These are phyloP conservation scores for Sitta europaea DNA, from an alignment of 2,113 vertebrate species.

Conservation along the genomic window DNA sequence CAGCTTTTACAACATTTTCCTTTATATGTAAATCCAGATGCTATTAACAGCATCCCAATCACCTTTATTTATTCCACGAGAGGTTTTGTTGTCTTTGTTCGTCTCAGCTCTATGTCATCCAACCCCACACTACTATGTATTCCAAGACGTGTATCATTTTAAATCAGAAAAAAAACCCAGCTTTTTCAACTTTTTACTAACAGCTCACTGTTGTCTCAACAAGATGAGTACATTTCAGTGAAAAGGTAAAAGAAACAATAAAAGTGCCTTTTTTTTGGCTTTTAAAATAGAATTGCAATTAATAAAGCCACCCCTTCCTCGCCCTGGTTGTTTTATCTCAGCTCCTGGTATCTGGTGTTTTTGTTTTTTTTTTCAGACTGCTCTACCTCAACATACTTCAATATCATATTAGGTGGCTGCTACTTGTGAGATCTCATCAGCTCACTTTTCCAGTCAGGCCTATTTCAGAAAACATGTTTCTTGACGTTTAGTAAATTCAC, in stretches of 20 bases:
- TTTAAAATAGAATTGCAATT: neutral
- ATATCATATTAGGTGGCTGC: neutral
- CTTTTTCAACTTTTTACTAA: neutral
- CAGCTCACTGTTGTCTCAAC: neutral
- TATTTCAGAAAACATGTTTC: neutral
- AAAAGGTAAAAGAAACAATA: neutral
- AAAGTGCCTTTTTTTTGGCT: neutral
- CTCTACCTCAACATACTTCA: neutral
- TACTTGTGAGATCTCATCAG: neutral
- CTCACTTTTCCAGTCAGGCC: neutral
- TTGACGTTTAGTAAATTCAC: neutral
- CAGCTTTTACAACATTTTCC: neutral
- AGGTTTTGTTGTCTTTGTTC: neutral
- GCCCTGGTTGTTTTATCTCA: neutral
- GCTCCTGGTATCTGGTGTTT: neutral
- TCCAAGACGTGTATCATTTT: neutral
- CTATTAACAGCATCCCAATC: neutral
- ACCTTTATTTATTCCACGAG: neutral
- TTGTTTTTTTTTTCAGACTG: neutral
- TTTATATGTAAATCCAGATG: neutral
- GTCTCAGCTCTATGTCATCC: neutral
- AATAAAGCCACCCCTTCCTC: neutral
- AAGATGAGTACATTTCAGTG: neutral
- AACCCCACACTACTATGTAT: neutral
- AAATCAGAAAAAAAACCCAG: accelerated